Conservation (phyloP, 2,113 vertebrate species). For the Gobio gobio region DNA sequence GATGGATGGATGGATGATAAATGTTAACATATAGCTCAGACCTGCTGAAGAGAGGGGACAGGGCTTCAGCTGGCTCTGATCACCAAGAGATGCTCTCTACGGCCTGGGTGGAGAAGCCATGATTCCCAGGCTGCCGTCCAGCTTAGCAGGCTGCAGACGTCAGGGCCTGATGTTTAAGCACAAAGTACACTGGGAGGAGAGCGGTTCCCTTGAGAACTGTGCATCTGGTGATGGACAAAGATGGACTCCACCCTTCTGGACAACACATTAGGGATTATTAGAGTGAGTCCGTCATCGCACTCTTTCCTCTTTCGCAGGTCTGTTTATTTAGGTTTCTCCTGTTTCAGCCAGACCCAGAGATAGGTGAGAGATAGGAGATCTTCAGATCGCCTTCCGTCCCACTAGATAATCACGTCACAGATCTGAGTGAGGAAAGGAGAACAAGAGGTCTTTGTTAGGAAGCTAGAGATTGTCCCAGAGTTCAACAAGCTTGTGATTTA, state of each 20-base stretch:
- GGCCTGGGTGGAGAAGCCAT: slow-evolving; percentile 70
- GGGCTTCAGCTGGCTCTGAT: slow-evolving; percentile 39
- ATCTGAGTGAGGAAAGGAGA: not conserved
- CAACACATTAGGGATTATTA: slow-evolving; percentile 36
- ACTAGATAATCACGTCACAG: not conserved
- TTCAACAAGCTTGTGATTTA: slow-evolving; percentile 5
- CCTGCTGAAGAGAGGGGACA: slow-evolving; percentile 51
- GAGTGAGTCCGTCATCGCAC: slow-evolving; percentile 14
- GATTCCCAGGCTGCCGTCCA: slow-evolving; percentile 56
- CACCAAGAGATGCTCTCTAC: slow-evolving; percentile 69
- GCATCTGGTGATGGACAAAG: slow-evolving; percentile 50
- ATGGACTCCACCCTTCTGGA: slow-evolving; percentile 46
- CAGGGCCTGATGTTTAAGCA: slow-evolving; percentile 26
- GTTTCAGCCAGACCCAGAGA: not conserved
- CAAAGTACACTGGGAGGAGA: slow-evolving; percentile 36
- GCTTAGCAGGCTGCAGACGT: slow-evolving; percentile 45
- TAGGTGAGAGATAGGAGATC: slow-evolving; percentile 4
- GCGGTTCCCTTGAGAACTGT: slow-evolving; percentile 46
- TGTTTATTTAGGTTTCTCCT: slow-evolving; percentile 18
- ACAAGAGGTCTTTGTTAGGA: not conserved
- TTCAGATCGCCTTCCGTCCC: not conserved
- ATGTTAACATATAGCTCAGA: slow-evolving; percentile 58
- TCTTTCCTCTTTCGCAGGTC: not conserved
- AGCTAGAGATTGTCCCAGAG: not conserved
- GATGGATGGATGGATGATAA: too few relatives aligned